Evolutionary conservation across 2,797 vertebrate species (phyloP).

Genomic region (Limosa lapponica): DNA sequence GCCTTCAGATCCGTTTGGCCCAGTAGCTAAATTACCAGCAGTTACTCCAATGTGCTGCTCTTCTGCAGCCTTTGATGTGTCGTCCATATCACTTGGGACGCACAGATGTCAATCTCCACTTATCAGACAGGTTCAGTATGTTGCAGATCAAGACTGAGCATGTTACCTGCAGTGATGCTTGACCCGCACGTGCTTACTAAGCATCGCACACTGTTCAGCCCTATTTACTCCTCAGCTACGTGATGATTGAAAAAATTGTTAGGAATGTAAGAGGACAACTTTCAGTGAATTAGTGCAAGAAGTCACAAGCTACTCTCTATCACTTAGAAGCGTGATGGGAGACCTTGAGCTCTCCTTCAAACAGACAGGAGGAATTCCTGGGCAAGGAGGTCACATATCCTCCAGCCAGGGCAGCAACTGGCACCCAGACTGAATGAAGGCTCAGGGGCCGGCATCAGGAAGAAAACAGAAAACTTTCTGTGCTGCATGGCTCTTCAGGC

Average conservation of each 20-base stretch:
- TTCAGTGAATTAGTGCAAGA: neutral
- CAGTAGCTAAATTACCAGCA: neutral
- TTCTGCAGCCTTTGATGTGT: fast-evolving
- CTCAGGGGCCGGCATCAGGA: neutral
- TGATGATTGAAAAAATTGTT: neutral
- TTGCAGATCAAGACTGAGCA: neutral
- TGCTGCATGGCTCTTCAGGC: neutral
- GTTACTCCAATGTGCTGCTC: neutral
- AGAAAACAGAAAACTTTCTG: neutral
- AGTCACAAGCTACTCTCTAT: neutral
- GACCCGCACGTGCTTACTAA: neutral
- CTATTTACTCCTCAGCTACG: neutral
- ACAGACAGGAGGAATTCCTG: neutral
- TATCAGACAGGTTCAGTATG: neutral
- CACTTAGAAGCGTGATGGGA: neutral
- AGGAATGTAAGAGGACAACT: neutral
- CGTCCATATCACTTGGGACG: neutral
- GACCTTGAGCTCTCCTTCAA: neutral
- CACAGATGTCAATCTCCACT: neutral
- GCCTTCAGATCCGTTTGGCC: neutral
- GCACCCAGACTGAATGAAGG: neutral
- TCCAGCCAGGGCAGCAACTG: neutral
- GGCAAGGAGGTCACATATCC: neutral
- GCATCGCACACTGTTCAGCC: neutral
- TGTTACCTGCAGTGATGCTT: neutral